These are phyloP conservation scores for Saturnia japonica DNA, from an alignment of 2,888 invertebrate genomes.

Conservation along the genomic window DNA sequence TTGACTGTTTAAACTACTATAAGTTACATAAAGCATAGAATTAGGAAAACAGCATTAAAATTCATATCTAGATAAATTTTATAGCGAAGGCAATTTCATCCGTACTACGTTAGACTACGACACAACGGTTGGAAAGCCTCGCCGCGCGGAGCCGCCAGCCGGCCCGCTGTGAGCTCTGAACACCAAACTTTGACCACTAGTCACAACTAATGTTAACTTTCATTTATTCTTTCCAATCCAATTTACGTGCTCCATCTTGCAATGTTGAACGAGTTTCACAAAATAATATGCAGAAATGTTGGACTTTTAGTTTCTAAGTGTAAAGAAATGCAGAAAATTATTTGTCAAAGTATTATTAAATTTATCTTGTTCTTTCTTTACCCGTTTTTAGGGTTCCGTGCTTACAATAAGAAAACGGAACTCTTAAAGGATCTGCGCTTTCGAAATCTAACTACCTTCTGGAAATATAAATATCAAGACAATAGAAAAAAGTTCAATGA, in stretches of 20 bases:
- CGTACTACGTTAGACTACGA: not conserved
- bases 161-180: conserved; percentile 6
- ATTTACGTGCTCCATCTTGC: conserved; percentile 18
- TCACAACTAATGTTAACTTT: conserved; percentile 18
- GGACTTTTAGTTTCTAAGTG: not conserved
- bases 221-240: conserved; percentile 17
- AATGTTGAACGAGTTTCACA: not conserved
- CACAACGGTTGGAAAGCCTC: conserved; percentile 1
- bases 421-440: too few relatives aligned
- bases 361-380: not conserved
- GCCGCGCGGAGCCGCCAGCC: conserved; percentile 7
- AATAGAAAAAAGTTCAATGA: too few relatives aligned
- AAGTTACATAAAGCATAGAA: not conserved
- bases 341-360: not conserved
- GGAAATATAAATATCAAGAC: too few relatives aligned
- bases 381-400: too few relatives aligned
- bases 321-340: not conserved
- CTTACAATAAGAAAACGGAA: too few relatives aligned
- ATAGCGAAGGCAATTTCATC: not conserved
- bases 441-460: too few relatives aligned
- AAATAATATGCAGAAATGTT: conserved; percentile 8
- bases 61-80: not conserved
- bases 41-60: not conserved
- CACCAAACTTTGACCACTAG: conserved; percentile 19
- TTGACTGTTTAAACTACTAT: too few relatives aligned